Evolutionary conservation across 1,140 invertebrate species (phyloP), one percentile per base, ranked within the genome.

Genomic region (Colletes gigas): DNA sequence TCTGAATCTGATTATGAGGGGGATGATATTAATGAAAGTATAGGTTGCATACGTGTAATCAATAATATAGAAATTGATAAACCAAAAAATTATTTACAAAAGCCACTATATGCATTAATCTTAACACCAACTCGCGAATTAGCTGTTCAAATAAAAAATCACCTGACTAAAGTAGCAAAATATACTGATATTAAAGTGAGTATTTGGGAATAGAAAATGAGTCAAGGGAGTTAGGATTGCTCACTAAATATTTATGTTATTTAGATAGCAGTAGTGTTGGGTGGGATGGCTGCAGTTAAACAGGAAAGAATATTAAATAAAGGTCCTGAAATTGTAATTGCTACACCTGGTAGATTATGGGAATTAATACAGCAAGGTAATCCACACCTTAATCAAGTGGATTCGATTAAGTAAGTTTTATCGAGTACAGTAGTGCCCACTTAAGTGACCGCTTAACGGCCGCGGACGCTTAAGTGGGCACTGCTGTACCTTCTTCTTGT

Each of bases 321-420:
- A 85, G 94, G 95, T 60, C 99, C 99, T 0, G 97, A 99, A 90
- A 97, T 99, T 84, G 96, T 99, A 19, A 97, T 99, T 65, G 98
- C 98, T 0, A 99, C 99, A 17, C 98, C 99, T 1, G 99, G 99
- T 4, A 94, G 99, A 66, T 94, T 99, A 21, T 99, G 98, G 98
- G 98, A 99, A 93, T 93, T 99, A 1, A 95, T 98, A 44, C 93
- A 96, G 81, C 95, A 97, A 89, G 97, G 96, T 21, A 96, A 97
- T 89, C 89, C 94, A 21, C 97, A 98, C 94, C 93, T 98, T 15
- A 95, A 94, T 73, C 95, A 96, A 90, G 89, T 98, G 9, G 90
- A 95, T 73, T 93, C 95, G 67, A 95, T 97, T 15, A 97, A 95
- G 95, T 97, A 90, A 92, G 91, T 69, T 44, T 10, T 41, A 6